These are phyloP conservation scores for Lamellibrachia luymesi DNA, from an alignment of 1,140 invertebrate genomes.

Conservation along the genomic window DNA sequence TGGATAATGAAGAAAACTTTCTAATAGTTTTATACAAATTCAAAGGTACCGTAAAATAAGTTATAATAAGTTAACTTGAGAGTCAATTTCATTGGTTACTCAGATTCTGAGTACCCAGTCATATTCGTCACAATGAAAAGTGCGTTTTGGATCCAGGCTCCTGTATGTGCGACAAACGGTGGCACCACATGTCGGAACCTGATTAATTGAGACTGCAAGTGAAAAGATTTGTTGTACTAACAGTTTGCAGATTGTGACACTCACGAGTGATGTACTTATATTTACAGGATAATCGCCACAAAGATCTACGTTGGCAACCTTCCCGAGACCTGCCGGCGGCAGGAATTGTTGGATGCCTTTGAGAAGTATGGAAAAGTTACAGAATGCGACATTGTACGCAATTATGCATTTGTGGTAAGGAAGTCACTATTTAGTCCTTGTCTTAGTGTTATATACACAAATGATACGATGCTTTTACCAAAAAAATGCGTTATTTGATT, in stretches of 20 bases:
- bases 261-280: background rate
- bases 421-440: background rate
- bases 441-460: background rate
- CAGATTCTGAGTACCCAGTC: no score
- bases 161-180: no score
- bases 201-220: background rate
- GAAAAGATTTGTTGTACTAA: background rate
- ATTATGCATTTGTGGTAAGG: background rate
- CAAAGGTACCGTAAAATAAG: no score
- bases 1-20: no score
- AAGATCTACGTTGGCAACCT: background rate
- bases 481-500: no score
- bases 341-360: background rate
- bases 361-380: background rate
- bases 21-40: no score
- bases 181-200: background rate
- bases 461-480: background rate
- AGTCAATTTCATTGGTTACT: no score
- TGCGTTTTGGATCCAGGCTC: no score
- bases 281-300: background rate
- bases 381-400: background rate
- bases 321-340: background rate
- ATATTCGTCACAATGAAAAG: no score
- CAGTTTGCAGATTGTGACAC: background rate
- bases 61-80: no score